Evolutionary conservation across 2,797 vertebrate genomes (phyloP).

Genomic region (Thripadectes ignobilis): DNA sequence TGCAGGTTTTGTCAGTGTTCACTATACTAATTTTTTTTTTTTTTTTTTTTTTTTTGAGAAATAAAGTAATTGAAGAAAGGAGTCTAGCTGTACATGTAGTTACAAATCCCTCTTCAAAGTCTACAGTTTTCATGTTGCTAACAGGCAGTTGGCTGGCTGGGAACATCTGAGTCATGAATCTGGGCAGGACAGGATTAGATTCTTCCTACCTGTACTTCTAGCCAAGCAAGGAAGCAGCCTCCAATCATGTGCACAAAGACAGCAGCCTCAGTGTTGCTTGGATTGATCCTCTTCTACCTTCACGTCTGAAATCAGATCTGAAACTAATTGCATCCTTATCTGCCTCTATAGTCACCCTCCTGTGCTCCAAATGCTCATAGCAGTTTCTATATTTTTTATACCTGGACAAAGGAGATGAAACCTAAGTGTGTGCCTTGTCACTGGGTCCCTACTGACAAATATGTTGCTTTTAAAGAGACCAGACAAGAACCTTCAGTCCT

Average conservation of each 20-base stretch:
- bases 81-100: neutral
- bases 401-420: neutral
- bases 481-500: neutral
- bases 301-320: neutral
- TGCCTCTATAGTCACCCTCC: neutral
- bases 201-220: neutral
- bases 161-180: neutral
- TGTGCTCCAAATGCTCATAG: accelerated
- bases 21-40: neutral
- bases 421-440: neutral
- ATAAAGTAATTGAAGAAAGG: neutral
- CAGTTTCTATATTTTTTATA: neutral
- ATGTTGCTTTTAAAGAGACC: neutral
- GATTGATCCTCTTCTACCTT: neutral
- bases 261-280: neutral
- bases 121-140: neutral
- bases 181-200: accelerated
- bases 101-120: neutral
- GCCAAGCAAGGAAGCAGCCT: neutral
- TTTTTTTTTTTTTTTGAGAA: neutral
- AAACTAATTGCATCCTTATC: neutral
- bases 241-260: neutral
- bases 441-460: accelerated
- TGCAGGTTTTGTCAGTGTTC: neutral
- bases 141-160: neutral